Evolutionary conservation across 1,140 invertebrate species (phyloP).

Genomic region (Pararge aegeria): DNA sequence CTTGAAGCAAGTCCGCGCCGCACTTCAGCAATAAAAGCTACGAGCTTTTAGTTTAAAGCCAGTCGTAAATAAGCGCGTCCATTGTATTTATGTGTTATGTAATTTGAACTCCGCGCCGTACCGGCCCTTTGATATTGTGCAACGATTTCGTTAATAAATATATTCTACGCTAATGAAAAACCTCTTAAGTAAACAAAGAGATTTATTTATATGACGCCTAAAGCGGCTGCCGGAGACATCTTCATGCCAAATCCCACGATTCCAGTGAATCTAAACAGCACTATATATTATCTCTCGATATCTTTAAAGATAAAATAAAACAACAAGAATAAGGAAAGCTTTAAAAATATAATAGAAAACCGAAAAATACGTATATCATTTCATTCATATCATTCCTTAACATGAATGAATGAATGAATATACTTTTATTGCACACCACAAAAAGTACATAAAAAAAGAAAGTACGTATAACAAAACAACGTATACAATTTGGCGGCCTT

Average conservation of each 20-base stretch:
- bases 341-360: too few species aligned
- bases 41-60: constrained; percentile 34
- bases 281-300: too few species aligned
- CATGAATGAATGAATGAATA: too few species aligned
- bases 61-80: constrained; percentile 34
- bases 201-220: background rate
- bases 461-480: too few species aligned
- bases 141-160: constrained; percentile 21
- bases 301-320: too few species aligned
- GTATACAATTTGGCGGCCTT: too few species aligned
- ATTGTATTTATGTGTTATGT: constrained; percentile 36
- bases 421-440: too few species aligned
- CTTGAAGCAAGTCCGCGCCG: constrained; percentile 6
- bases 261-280: too few species aligned
- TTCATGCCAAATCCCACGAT: background rate
- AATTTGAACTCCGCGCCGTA: constrained; percentile 25
- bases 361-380: too few species aligned
- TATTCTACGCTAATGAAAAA: constrained; percentile 11
- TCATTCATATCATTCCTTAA: too few species aligned
- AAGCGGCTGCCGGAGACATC: background rate
- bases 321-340: too few species aligned
- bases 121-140: constrained; percentile 18
- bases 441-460: too few species aligned
- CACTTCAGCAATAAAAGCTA: constrained; percentile 28
- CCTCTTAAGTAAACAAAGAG: background rate